phyloP scores from a whole-genome alignment of 2,113 vertebrate species.

The Coturnix japonica region DNA sequence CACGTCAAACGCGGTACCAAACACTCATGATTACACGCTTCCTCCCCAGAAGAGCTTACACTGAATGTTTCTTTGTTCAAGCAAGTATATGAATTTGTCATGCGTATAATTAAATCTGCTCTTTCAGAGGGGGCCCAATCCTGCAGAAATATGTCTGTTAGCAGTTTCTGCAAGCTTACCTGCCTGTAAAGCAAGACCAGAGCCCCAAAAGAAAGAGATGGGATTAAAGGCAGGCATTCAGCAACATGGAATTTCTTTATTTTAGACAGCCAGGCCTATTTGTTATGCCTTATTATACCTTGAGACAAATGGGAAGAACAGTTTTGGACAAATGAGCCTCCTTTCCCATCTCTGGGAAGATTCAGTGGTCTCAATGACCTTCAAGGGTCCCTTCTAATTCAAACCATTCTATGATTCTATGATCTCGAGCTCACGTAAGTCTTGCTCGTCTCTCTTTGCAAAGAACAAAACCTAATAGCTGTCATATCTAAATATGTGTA shows the following conservation, averaged over 20 bases:
- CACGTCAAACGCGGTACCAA: background rate
- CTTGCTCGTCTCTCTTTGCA: background rate
- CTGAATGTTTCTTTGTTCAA: conserved; percentile 16
- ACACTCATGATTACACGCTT: background rate
- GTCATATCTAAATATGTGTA: background rate
- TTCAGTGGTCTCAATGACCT: too few species aligned
- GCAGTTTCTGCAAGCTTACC: background rate
- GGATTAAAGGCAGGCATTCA: background rate
- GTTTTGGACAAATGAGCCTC: background rate
- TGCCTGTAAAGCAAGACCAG: accelerated
- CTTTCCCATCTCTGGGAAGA: background rate
- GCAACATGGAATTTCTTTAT: background rate
- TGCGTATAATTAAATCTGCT: conserved; percentile 10
- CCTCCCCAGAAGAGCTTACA: background rate
- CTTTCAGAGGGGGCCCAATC: background rate
- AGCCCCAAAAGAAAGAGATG: background rate
- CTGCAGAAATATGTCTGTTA: background rate
- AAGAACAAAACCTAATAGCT: background rate
- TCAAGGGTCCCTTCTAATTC: too few species aligned
- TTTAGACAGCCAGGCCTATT: background rate
- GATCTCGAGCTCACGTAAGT: background rate
- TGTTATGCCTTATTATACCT: too few species aligned
- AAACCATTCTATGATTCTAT: too few species aligned
- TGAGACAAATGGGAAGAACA: background rate
- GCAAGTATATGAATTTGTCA: background rate